These are phyloP conservation scores for Cichladusa arquata DNA, from an alignment of 2,113 vertebrate genomes.

Conservation along the genomic window DNA sequence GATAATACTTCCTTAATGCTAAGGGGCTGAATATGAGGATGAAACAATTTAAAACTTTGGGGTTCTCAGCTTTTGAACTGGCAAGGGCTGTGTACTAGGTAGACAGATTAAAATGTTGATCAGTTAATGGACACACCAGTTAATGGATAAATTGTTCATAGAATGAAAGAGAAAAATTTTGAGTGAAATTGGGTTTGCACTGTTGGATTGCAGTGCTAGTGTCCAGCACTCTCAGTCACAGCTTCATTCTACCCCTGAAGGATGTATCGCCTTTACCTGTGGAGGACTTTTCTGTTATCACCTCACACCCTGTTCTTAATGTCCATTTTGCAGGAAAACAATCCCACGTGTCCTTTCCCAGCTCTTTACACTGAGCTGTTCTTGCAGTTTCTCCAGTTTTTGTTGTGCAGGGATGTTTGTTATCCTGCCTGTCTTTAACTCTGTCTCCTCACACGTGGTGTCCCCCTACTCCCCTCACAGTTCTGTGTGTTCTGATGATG, in stretches of 20 bases:
- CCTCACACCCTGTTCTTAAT: not conserved
- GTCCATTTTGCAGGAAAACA: not conserved
- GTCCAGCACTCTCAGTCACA: not conserved
- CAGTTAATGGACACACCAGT: not conserved
- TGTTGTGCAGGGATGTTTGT: not conserved
- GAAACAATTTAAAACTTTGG: not conserved
- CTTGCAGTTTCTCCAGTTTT: not conserved
- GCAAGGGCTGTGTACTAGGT: rapidly evolving
- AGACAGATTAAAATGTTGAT: not conserved
- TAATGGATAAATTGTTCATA: not conserved
- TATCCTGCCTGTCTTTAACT: not conserved
- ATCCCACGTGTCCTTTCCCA: not conserved
- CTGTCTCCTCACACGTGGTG: not conserved
- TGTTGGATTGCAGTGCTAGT: not conserved
- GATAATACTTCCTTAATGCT: not conserved
- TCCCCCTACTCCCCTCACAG: not conserved
- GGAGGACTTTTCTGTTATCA: not conserved
- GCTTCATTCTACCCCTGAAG: not conserved
- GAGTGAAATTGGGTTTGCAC: not conserved
- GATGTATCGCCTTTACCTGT: not conserved
- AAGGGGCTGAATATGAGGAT: not conserved
- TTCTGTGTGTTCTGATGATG: not conserved
- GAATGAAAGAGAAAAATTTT: not conserved
- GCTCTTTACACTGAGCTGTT: not conserved
- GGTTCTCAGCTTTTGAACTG: not conserved